Base-by-base conservation (phyloP, 1,140 invertebrate species). In the Reticulitermes speratus region DNA sequence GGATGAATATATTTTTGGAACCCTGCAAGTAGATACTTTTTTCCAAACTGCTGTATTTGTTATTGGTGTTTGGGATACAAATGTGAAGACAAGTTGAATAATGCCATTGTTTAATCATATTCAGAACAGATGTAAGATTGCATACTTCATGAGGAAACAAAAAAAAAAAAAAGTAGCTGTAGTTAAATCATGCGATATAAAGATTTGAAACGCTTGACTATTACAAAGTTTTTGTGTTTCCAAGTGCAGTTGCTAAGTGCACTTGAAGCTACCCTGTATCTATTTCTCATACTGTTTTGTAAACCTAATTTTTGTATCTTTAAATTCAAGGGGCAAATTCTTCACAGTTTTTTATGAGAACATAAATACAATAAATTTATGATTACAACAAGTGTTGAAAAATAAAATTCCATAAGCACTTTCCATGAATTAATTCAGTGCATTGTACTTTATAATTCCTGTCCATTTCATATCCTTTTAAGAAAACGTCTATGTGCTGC, bases 311-410 rank as follows among this genome's bases (percentile, higher is more conserved):
- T 75, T 75, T 75, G 65, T 75, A 75, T n/a, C 25, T 30, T 75
- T 75, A 75, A 75, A 75, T 75, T 75, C 8, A 75, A 75, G n/a
- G 8, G 25, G 65, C 25, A 75, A 75, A 75, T 30, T 30, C 25
- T 25, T 75, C 9, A 14, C 25, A 75, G 65, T 75, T 75, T n/a
- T 75, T 75, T 75, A n/a, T 25, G 65, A 75, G 65, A n/a, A n/a
- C 65, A 75, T 75, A 25, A 75, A 75, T 75, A 75, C 25, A 75
- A 75, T 75, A 75, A 75, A 75, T n/a, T 75, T 75, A 75, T 75
- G 25, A 30, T 75, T 75, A 75, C 65, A 65, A 65, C 59, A 75
- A 75, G 25, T 75, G 65, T 75, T 75, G 65, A 75, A 16, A 75
- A 75, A 75, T 75, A 75, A 75, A 75, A 75, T n/a, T 55, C 52